A percentile compares a stretch with the other conserved stretches of the same genome.
These are phyloP conservation scores for Vireo altiloquus DNA, from an alignment of 2,113 vertebrate species.

Conservation along the genomic window DNA sequence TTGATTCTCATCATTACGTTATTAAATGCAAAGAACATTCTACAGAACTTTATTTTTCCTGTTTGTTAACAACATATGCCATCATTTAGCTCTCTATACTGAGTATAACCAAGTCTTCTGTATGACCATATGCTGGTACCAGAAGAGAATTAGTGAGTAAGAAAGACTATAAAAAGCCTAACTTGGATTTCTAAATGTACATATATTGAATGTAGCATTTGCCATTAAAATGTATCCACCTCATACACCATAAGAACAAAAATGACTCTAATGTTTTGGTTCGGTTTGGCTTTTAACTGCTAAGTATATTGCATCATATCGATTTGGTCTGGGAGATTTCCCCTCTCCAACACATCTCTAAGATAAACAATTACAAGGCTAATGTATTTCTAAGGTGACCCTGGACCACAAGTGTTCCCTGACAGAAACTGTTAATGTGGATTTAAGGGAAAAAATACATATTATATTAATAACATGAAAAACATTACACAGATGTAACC, in stretches of 20 bases:
- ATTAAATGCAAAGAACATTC: neutral
- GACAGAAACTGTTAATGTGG: neutral
- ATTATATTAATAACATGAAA: neutral
- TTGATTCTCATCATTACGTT: neutral
- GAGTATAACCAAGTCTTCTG: neutral
- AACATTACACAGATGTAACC: neutral
- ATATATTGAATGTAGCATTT: neutral
- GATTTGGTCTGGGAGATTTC: slow-evolving; percentile 35
- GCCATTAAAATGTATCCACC: neutral
- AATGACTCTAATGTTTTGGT: fast-evolving
- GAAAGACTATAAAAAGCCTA: neutral
- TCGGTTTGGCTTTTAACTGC: neutral
- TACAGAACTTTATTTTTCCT: slow-evolving; percentile 3
- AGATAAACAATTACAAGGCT: neutral
- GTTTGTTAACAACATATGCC: slow-evolving; percentile 2
- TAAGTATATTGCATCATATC: neutral
- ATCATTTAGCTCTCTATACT: neutral
- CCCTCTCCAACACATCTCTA: neutral
- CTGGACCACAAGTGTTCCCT: neutral
- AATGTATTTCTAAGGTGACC: slow-evolving; percentile 33
- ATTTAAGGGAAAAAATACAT: neutral
- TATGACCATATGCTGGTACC: neutral
- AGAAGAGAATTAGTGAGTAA: neutral
- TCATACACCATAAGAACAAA: neutral
- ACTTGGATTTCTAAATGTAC: neutral